phyloP scores from a whole-genome alignment of 2,797 vertebrate species.

The Lutjanus campechanus region DNA sequence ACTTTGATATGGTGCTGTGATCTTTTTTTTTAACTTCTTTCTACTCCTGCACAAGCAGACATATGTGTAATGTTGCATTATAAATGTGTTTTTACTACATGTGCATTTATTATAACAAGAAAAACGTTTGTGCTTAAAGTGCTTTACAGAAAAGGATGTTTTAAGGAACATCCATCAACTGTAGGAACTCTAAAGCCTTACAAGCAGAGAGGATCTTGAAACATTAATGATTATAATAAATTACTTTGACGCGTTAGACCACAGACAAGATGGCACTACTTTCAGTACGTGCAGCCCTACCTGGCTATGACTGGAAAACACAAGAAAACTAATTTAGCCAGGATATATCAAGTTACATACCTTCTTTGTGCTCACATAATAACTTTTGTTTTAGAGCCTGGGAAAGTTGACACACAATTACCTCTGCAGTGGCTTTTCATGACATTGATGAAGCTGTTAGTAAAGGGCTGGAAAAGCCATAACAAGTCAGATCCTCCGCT shows the following conservation, averaged over 20 bases:
- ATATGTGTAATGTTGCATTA: background rate
- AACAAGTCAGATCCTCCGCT: constrained; percentile 42
- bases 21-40: background rate
- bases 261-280: constrained; percentile 28
- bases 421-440: constrained; percentile 50
- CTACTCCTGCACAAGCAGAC: background rate
- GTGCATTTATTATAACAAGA: background rate
- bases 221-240: constrained; percentile 41
- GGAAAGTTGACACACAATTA: constrained; percentile 70
- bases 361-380: constrained; percentile 52
- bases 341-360: constrained; percentile 25
- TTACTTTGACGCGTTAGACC: constrained; percentile 23
- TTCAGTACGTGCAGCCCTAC: constrained; percentile 26
- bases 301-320: constrained; percentile 45
- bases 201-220: constrained; percentile 11
- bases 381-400: constrained; percentile 60
- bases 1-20: background rate
- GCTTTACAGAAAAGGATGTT: constrained; percentile 18
- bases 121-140: background rate
- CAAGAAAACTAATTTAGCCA: constrained; percentile 46
- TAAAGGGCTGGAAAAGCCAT: constrained; percentile 48
- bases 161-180: background rate
- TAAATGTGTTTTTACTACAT: background rate
- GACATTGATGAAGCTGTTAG: constrained; percentile 67
- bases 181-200: background rate